Conservation (phyloP, 2,113 vertebrate species). For the Tapirus terrestris region DNA sequence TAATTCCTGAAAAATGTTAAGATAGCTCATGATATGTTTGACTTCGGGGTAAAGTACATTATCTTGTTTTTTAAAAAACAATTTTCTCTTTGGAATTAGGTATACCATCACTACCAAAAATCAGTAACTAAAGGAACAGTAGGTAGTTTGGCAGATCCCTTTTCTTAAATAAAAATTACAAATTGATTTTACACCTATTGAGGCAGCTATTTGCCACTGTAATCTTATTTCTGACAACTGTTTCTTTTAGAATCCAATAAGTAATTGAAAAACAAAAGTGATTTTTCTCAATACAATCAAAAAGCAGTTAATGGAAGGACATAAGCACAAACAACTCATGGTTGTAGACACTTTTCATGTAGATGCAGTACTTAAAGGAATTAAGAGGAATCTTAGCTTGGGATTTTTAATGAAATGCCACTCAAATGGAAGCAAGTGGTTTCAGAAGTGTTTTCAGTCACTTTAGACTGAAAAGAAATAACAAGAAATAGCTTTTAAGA, state of each 20-base stretch:
- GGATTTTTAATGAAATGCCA: conserved; percentile 81
- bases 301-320: conserved; percentile 67
- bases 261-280: conserved; percentile 68
- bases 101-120: conserved; percentile 54
- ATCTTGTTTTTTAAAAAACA: background rate
- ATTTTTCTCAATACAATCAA: conserved; percentile 65
- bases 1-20: conserved; percentile 60
- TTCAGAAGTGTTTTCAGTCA: conserved; percentile 81
- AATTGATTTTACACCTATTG: conserved; percentile 74
- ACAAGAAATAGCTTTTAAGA: conserved; percentile 67
- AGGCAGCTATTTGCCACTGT: conserved; percentile 45
- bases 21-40: conserved; percentile 1
- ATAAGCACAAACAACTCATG: conserved; percentile 66
- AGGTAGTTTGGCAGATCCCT: conserved; percentile 46
- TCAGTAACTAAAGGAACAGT: conserved; percentile 70
- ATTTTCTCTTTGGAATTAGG: conserved; percentile 49
- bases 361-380: conserved; percentile 60
- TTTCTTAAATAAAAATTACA: conserved; percentile 75
- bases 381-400: conserved; percentile 62
- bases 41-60: conserved; percentile 18
- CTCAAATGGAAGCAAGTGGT: conserved; percentile 81
- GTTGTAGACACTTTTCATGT: conserved; percentile 64
- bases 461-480: conserved; percentile 79
- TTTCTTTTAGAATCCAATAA: conserved; percentile 73
- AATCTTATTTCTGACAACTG: conserved; percentile 79